Percentiles rank a stretch among this genome's conserved stretches.
These are phyloP conservation scores for Lissonota sp. DNA, from an alignment of 2,888 invertebrate species.

Conservation along the genomic window DNA sequence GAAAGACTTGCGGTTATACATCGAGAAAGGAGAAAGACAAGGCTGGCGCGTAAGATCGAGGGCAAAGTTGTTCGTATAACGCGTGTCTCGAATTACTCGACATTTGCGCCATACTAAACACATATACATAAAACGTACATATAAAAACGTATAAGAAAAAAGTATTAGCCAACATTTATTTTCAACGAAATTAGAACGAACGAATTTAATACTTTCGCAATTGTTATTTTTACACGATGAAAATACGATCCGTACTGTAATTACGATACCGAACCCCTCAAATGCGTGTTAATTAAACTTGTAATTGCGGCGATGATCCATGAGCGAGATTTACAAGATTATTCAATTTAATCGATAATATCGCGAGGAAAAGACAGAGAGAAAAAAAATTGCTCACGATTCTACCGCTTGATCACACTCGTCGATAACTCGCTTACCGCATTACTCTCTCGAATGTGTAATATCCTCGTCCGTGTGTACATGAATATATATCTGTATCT, in stretches of 20 bases:
- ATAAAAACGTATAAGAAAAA: slow-evolving; percentile 6
- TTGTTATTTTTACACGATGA: slow-evolving; percentile 30
- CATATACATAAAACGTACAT: background rate
- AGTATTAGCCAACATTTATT: slow-evolving; percentile 24
- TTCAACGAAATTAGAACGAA: slow-evolving; percentile 29
- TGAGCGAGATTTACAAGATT: slow-evolving; percentile 58
- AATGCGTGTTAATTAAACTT: slow-evolving; percentile 37
- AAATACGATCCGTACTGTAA: slow-evolving; percentile 12
- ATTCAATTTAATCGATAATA: slow-evolving; percentile 59
- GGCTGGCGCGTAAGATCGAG: slow-evolving; percentile 43
- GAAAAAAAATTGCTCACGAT: slow-evolving; percentile 50
- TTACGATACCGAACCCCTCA: too few species aligned
- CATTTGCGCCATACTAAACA: slow-evolving; percentile 29
- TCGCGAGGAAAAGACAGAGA: too few species aligned
- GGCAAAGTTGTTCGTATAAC: slow-evolving; percentile 44
- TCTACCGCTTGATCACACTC: slow-evolving; percentile 56
- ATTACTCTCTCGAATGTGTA: slow-evolving; percentile 1
- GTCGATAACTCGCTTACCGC: slow-evolving; percentile 41
- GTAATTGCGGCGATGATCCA: slow-evolving; percentile 34
- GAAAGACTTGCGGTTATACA: slow-evolving; percentile 46
- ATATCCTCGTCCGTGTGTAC: too few species aligned
- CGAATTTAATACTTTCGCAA: slow-evolving; percentile 35
- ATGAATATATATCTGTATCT: slow-evolving; percentile 24
- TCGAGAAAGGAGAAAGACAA: too few species aligned
- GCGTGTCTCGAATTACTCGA: slow-evolving; percentile 49